Evolutionary conservation across 2,888 invertebrate species (phyloP).

Genomic region (Aspidiotus destructor): DNA sequence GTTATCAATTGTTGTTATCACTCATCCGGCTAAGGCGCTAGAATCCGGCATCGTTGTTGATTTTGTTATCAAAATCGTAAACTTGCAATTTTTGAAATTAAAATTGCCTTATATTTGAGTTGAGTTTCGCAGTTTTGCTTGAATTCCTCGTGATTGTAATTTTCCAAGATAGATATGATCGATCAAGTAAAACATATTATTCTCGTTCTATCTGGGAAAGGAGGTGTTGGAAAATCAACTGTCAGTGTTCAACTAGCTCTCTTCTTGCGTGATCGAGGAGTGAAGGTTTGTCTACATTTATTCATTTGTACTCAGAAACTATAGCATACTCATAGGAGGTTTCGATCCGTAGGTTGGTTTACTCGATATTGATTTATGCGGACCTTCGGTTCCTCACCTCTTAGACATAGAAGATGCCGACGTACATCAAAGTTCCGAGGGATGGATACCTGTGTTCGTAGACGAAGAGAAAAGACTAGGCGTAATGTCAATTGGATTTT

Average conservation of each 20-base stretch:
- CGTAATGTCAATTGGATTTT: slow-evolving; percentile 93
- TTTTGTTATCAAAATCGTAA: too few species aligned
- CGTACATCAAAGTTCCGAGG: slow-evolving; percentile 80
- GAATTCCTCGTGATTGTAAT: too few species aligned
- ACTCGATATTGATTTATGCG: slow-evolving; percentile 88
- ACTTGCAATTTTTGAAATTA: too few species aligned
- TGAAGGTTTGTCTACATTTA: slow-evolving; percentile 54
- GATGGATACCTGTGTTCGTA: slow-evolving; percentile 89
- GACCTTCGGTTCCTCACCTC: slow-evolving; percentile 85
- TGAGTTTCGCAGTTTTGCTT: too few species aligned
- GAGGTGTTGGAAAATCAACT: slow-evolving; percentile 98
- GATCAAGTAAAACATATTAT: slow-evolving; percentile 74
- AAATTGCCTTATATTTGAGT: too few species aligned
- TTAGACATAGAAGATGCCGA: slow-evolving; percentile 72
- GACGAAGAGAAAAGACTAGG: slow-evolving; percentile 69
- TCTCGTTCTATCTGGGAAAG: slow-evolving; percentile 94
- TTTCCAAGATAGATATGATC: slow-evolving; percentile 49
- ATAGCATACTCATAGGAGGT: too few species aligned
- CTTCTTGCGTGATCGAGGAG: slow-evolving; percentile 65
- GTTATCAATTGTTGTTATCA: too few species aligned
- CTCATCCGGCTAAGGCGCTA: too few species aligned
- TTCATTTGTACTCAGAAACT: background rate
- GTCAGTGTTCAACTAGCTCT: slow-evolving; percentile 87
- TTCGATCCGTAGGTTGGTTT: slow-evolving; percentile 67
- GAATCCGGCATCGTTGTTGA: too few species aligned